phyloP scores from a whole-genome alignment of 2,113 vertebrate species.

The Synchiropus splendidus region DNA sequence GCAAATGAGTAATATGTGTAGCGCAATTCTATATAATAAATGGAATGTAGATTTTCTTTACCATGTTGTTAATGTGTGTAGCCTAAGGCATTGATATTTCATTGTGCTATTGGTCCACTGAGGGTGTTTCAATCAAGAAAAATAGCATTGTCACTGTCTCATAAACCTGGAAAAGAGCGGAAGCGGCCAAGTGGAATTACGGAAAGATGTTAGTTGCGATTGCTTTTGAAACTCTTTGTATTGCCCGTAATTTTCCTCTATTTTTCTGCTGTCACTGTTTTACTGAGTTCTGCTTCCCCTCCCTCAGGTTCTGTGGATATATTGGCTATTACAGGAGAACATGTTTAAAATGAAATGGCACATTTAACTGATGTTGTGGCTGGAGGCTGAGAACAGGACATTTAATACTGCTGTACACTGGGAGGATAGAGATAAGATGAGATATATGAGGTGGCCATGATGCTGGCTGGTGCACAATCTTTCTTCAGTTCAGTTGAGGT shows the following conservation, averaged over 20 bases:
- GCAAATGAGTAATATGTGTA: too few relatives aligned
- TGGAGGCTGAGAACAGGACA: conserved; percentile 1
- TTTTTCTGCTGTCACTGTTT: background rate
- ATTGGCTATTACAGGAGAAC: conserved; percentile 3
- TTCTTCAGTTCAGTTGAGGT: conserved; percentile 13
- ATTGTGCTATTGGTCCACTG: too few relatives aligned
- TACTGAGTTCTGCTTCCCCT: background rate
- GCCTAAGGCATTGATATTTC: too few relatives aligned
- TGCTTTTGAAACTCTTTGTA: background rate
- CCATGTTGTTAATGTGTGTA: too few relatives aligned
- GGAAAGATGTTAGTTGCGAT: background rate
- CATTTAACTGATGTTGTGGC: conserved; percentile 7
- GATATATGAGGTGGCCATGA: conserved; percentile 12
- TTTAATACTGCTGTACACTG: conserved; percentile 11
- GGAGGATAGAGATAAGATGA: conserved; percentile 17
- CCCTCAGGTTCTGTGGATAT: background rate
- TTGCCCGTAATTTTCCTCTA: background rate
- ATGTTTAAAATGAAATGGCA: conserved; percentile 16
- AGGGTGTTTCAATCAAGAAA: too few relatives aligned
- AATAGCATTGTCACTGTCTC: too few relatives aligned
- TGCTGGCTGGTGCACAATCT: conserved; percentile 3
- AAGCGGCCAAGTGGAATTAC: too few relatives aligned
- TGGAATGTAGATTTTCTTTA: too few relatives aligned
- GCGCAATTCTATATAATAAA: too few relatives aligned
- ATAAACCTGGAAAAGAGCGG: too few relatives aligned